These are phyloP conservation scores for Melieria crassipennis DNA, from an alignment of 2,888 invertebrate species.

Conservation along the genomic window DNA sequence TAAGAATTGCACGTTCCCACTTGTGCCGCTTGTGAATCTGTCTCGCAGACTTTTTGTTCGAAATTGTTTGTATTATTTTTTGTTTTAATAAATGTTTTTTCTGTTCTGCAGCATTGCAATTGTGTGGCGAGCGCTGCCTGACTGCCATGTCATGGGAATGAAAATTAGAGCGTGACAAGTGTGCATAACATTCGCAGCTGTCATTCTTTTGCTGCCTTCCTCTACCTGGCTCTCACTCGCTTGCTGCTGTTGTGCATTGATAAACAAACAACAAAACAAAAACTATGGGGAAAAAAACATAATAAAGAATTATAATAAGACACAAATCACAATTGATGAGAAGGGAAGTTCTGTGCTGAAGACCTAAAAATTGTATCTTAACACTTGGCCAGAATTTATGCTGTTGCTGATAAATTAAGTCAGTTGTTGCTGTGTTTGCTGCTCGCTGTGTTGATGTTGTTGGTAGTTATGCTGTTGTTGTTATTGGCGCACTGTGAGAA, in stretches of 20 bases:
- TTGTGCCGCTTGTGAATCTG: no score
- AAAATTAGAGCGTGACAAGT: conserved; percentile 51
- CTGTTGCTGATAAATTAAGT: not conserved
- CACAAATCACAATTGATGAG: not conserved
- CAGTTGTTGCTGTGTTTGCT: no score
- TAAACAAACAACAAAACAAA: not conserved
- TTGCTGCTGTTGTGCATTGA: not conserved
- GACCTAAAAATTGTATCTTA: conserved; percentile 12
- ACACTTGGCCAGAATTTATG: not conserved
- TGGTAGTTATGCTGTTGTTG: no score
- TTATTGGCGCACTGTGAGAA: no score
- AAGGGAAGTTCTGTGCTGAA: conserved; percentile 5
- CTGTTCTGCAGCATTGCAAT: conserved; percentile 8
- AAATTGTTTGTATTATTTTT: no score
- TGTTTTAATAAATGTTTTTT: not conserved
- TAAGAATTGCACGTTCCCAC: no score
- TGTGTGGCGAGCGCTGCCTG: conserved; percentile 10
- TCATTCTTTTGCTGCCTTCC: not conserved
- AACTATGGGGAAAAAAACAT: not conserved
- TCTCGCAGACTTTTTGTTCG: no score
- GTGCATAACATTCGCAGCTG: conserved; percentile 31
- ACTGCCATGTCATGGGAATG: conserved; percentile 48
- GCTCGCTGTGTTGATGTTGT: no score
- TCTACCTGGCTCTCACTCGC: no score
- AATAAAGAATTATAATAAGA: not conserved